phyloP scores from a whole-genome alignment of 1,140 invertebrate genomes.

The Halictus rubicundus region DNA sequence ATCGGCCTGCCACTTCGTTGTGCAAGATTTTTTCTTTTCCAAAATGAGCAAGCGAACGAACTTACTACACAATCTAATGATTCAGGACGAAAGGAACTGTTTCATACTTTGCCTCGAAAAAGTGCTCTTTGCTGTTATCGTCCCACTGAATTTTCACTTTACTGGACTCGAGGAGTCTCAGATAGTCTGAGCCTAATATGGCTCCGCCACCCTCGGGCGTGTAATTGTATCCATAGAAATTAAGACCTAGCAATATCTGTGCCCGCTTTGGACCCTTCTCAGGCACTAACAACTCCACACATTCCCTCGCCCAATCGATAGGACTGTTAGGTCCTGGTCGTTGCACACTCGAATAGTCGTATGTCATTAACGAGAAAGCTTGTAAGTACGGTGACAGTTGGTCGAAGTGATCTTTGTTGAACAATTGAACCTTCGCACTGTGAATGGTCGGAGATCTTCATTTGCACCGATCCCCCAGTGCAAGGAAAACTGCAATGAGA shows the following conservation, averaged over 20 bases:
- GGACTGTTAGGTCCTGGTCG: constrained; percentile 94
- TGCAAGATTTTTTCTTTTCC: no score
- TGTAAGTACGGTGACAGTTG: constrained; percentile 88
- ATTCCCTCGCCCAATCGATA: constrained; percentile 89
- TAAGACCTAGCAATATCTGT: constrained; percentile 94
- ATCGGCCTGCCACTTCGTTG: no score
- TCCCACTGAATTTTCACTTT: constrained; percentile 90
- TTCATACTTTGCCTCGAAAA: constrained; percentile 91
- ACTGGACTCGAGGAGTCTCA: constrained; percentile 85
- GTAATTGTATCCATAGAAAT: constrained; percentile 97
- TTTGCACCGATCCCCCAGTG: not conserved
- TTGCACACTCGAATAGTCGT: constrained; percentile 93
- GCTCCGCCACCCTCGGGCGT: constrained; percentile 88
- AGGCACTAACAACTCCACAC: constrained; percentile 87
- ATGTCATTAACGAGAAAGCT: constrained; percentile 96
- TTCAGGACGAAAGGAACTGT: not conserved
- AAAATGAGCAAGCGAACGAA: no score
- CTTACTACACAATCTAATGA: not conserved
- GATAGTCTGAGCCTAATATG: constrained; percentile 89
- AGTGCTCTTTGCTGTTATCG: constrained; percentile 90
- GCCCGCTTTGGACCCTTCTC: constrained; percentile 82
- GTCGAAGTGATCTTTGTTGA: constrained; percentile 89
- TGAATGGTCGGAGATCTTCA: constrained; percentile 43
- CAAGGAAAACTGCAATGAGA: not conserved
- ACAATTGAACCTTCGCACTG: constrained; percentile 83